Evolutionary conservation across 2,888 invertebrate species (phyloP), one percentile per base, ranked within the genome.

Genomic region (Parnassius mnemosyne): DNA sequence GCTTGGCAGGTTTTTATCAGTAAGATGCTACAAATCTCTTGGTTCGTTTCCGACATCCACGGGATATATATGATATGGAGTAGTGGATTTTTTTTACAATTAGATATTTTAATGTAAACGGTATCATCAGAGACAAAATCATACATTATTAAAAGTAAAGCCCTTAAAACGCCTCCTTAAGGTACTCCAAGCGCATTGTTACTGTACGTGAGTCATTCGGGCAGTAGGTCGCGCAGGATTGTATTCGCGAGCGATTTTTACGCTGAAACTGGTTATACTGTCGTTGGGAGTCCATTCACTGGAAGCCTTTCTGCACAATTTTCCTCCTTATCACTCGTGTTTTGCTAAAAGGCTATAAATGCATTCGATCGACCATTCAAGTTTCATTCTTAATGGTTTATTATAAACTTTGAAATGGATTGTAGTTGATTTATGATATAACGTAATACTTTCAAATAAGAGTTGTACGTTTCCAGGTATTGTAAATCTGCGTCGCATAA

Each of bases 171-270:
- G 25, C 57, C 20, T 44, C 57, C 62, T 58, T 57, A 58, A 58
- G 58, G 62, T 44, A 57, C 57, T 53, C 53, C 25, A 46, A 43
- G 13, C 7, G 44, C 43, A 10, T 58, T 16, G 47, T 57, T 58
- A 49, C 53, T 34, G 47, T 53, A 53, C 49, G 74, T 84, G 85
- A 83, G 74, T 85, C 85, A 85, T 75, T 80, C 76, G 84, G 83
- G 72, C 83, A 85, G 74, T 84, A 77, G 84, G 84, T 81, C 85
- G 83, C 68, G 59, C 5, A 70, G 60, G 64, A 60, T 54, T 64
- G 73, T 71, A 71, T 64, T 68, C 71, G 52, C 57, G 57, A 81
- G 52, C 57, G 53, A 81, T 79, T 80, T 78, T 79, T 69, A 69
- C 66, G 69, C 62, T 61, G 64, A 69, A 77, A 79, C 83, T 71